Evolutionary conservation across 1,140 invertebrate genomes (phyloP).

Genomic region (Bilobella aurantiaca): DNA sequence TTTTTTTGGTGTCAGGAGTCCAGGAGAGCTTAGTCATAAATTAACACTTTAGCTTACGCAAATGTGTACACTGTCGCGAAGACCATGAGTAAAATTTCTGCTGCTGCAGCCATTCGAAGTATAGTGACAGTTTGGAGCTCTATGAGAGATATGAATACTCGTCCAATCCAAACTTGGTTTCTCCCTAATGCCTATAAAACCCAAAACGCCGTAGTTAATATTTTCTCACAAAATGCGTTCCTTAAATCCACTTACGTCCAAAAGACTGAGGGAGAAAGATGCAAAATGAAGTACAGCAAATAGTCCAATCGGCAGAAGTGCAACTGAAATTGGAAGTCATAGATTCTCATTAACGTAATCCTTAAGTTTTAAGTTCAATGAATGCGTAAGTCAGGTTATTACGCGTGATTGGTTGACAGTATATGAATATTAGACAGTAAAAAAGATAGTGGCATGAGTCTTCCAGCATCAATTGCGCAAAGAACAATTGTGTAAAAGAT

Average conservation of each 20-base stretch:
- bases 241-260: constrained; percentile 67
- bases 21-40: not conserved
- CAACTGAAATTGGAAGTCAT: constrained; percentile 50
- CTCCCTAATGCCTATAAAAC: constrained; percentile 64
- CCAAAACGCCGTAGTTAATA: no score
- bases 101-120: constrained; percentile 70
- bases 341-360: not conserved
- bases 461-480: constrained; percentile 66
- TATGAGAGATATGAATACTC: constrained; percentile 70
- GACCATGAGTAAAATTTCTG: constrained; percentile 88
- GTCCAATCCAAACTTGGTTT: constrained; percentile 74
- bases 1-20: no score
- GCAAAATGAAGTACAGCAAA: constrained; percentile 84
- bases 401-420: constrained; percentile 74
- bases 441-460: constrained; percentile 95
- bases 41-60: constrained; percentile 60
- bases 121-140: constrained; percentile 79
- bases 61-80: constrained; percentile 69
- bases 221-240: no score
- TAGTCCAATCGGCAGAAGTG: constrained; percentile 74
- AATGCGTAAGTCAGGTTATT: constrained; percentile 42
- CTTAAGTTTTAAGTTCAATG: not conserved
- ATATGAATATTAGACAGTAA: constrained; percentile 87
- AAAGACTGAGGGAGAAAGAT: constrained; percentile 72
- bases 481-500: constrained; percentile 66